Conservation (phyloP, 2,797 vertebrate species). For the Malacoraja senta region DNA sequence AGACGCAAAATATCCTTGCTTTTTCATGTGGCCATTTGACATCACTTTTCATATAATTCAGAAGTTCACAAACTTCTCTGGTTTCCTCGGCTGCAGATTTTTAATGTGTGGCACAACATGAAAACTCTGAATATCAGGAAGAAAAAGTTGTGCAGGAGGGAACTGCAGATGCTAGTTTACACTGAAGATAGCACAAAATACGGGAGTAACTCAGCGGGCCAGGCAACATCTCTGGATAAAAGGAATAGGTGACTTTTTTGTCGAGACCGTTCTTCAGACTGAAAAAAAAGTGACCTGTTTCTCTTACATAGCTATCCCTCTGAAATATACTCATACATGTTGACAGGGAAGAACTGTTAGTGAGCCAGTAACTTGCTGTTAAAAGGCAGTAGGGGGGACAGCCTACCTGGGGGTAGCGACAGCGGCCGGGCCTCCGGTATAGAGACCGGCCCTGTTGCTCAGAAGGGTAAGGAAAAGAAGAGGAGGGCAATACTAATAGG, state of each 20-base stretch:
- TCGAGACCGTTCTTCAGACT: too few species aligned
- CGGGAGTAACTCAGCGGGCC: too few species aligned
- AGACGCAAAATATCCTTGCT: not conserved
- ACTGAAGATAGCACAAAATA: too few species aligned
- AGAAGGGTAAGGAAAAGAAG: too few species aligned
- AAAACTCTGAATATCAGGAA: not conserved
- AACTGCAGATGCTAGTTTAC: too few species aligned
- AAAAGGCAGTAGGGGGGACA: not conserved
- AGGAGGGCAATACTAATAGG: too few species aligned
- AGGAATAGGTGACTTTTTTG: too few species aligned
- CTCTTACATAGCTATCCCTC: not conserved
- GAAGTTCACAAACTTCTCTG: not conserved
- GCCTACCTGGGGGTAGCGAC: too few species aligned
- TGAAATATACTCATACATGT: not conserved
- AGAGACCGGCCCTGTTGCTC: too few species aligned
- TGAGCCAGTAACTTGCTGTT: not conserved
- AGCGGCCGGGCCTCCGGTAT: too few species aligned
- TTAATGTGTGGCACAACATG: not conserved
- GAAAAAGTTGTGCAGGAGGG: too few species aligned
- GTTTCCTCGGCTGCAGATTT: not conserved
- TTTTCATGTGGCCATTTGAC: not conserved
- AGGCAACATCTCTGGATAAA: too few species aligned
- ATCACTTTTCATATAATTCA: not conserved
- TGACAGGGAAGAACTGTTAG: not conserved
- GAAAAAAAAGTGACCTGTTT: not conserved